phyloP scores from a whole-genome alignment of 2,113 vertebrate species.

The Taurulus bubalis region DNA sequence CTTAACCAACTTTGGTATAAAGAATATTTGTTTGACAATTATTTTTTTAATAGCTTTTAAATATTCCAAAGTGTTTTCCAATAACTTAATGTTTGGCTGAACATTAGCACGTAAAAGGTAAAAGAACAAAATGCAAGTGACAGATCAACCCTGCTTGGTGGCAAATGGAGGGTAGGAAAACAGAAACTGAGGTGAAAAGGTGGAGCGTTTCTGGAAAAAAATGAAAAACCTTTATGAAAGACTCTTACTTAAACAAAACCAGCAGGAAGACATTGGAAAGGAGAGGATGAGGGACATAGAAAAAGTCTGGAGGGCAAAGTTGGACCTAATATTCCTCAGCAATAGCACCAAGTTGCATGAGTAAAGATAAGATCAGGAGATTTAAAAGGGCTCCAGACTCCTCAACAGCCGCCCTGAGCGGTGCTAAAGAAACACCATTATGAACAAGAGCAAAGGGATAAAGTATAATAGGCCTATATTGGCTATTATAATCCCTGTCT shows the following conservation, averaged over 20 bases:
- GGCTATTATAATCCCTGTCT: conserved; percentile 48
- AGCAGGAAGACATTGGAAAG: not conserved
- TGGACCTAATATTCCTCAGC: conserved; percentile 17
- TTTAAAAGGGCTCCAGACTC: conserved; percentile 48
- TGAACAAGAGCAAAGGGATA: conserved; percentile 51
- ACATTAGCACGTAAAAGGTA: not conserved
- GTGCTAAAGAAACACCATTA: conserved; percentile 52
- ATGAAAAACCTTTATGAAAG: not conserved
- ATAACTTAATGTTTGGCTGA: not conserved
- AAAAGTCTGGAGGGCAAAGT: conserved; percentile 13
- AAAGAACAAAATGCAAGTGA: not conserved
- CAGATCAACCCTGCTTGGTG: not conserved
- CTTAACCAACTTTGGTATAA: too few relatives aligned
- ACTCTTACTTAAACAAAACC: conserved; percentile 12
- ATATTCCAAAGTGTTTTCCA: not conserved
- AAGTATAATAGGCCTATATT: conserved; percentile 48
- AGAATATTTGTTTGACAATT: not conserved
- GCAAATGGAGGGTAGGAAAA: conserved; percentile 3
- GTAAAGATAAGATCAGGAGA: conserved; percentile 39
- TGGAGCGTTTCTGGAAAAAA: not conserved
- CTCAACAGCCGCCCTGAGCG: conserved; percentile 31
- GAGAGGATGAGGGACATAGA: not conserved
- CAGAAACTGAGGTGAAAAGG: not conserved
- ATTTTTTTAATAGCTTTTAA: not conserved
- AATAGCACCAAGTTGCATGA: conserved; percentile 15